Evolutionary conservation across 2,888 invertebrate species (phyloP).

Genomic region (Synergus laeviventris): DNA sequence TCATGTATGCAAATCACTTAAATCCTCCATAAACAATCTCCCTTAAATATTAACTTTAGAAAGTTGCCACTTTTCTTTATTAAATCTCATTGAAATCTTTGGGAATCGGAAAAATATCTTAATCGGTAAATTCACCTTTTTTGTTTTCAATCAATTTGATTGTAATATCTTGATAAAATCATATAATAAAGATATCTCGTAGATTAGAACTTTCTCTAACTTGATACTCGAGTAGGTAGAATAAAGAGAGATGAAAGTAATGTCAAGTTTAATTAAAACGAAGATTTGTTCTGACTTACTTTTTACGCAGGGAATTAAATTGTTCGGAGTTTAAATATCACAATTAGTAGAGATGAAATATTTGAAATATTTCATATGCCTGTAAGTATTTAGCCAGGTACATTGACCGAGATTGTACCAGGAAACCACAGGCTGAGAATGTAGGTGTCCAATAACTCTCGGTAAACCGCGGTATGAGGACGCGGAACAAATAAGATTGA

Average conservation of each 20-base stretch:
- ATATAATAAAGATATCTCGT: background rate
- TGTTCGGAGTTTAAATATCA: background rate
- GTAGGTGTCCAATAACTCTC: constrained; percentile 22
- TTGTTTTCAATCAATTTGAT: background rate
- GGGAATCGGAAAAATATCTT: no score
- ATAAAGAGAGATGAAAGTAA: background rate
- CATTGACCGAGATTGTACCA: background rate
- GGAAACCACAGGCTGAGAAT: constrained; percentile 8
- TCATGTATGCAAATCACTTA: background rate
- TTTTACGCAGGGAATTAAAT: background rate
- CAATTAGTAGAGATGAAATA: background rate
- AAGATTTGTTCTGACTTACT: background rate
- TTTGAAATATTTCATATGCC: background rate
- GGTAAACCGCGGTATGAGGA: constrained; percentile 15
- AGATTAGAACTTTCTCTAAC: background rate
- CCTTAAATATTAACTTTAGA: no score
- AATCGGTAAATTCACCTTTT: no score
- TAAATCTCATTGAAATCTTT: no score
- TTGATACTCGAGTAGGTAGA: background rate
- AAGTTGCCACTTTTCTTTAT: no score
- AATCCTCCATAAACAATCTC: no score
- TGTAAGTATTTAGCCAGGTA: background rate
- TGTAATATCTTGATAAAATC: background rate
- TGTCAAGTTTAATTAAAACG: background rate
- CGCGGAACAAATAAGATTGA: background rate